phyloP scores from a whole-genome alignment of 2,113 vertebrate species.

The Mungos mungo region DNA sequence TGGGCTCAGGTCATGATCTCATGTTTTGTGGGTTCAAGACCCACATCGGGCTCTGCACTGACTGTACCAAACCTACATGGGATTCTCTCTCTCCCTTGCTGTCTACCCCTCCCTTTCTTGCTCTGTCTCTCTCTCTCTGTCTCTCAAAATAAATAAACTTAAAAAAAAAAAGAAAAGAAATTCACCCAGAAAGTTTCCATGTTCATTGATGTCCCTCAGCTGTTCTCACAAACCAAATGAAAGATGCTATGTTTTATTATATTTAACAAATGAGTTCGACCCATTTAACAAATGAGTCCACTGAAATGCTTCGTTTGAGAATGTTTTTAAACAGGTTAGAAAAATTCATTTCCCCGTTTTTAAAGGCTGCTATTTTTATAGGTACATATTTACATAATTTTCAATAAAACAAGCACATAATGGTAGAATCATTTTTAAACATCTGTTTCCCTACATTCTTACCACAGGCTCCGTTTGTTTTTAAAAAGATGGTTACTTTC shows the following conservation, averaged over 20 bases:
- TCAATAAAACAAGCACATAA: slow-evolving; percentile 58
- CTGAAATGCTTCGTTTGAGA: slow-evolving; percentile 30
- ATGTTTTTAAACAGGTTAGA: slow-evolving; percentile 37
- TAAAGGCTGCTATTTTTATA: slow-evolving; percentile 54
- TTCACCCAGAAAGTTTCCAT: neutral
- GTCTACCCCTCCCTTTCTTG: no score
- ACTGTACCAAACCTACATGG: no score
- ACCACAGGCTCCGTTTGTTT: slow-evolving; percentile 17
- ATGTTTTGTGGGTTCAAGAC: no score
- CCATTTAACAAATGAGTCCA: neutral
- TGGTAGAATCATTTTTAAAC: slow-evolving; percentile 28
- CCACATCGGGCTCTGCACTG: no score
- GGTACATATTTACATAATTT: slow-evolving; percentile 69
- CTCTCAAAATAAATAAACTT: no score
- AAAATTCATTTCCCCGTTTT: slow-evolving; percentile 50
- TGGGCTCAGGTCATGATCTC: no score
- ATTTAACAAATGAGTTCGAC: slow-evolving; percentile 28
- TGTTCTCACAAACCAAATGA: slow-evolving; percentile 25
- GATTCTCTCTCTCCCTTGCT: no score
- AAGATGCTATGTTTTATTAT: slow-evolving; percentile 43
- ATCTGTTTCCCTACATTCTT: slow-evolving; percentile 54
- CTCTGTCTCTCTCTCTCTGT: no score
- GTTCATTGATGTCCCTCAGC: neutral
- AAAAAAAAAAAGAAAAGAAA: neutral
- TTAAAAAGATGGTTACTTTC: slow-evolving; percentile 2